Evolutionary conservation across 2,797 vertebrate species (phyloP).

Genomic region (Anguilla anguilla): DNA sequence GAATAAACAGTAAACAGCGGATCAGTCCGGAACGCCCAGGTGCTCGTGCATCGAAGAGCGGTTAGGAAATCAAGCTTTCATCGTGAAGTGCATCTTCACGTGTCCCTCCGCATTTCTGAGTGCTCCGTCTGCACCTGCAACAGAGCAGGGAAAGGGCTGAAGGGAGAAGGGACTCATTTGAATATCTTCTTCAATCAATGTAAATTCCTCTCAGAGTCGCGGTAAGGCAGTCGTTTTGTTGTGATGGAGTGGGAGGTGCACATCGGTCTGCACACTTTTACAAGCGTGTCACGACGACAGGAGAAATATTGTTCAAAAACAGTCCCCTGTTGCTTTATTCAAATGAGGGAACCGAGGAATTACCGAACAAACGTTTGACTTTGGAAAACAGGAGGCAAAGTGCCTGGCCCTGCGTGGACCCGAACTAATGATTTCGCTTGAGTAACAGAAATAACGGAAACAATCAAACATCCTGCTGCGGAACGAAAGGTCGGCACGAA

Average conservation of each 20-base stretch:
- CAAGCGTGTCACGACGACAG: background rate
- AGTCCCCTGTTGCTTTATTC: background rate
- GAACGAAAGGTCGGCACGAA: background rate
- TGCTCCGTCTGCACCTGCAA: background rate
- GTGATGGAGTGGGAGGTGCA: background rate
- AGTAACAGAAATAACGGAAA: background rate
- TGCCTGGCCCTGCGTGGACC: background rate
- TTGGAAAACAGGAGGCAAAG: background rate
- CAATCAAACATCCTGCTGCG: background rate
- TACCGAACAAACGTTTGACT: background rate
- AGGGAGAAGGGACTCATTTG: background rate
- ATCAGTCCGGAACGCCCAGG: constrained; percentile 4
- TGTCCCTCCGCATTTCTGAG: background rate
- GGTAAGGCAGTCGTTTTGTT: background rate
- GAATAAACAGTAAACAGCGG: constrained; percentile 5
- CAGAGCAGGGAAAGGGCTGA: background rate
- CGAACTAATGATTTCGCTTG: background rate
- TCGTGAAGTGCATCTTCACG: constrained; percentile 10
- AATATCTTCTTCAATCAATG: background rate
- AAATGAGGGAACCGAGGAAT: background rate
- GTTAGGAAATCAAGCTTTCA: background rate
- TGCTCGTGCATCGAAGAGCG: background rate
- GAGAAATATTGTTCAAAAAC: background rate
- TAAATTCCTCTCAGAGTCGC: background rate
- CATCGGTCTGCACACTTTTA: background rate